Percentiles rank a stretch among this genome's conserved stretches.
Evolutionary conservation across 2,888 invertebrate genomes (phyloP).

Genomic region (Carpatolechia fugitivella): DNA sequence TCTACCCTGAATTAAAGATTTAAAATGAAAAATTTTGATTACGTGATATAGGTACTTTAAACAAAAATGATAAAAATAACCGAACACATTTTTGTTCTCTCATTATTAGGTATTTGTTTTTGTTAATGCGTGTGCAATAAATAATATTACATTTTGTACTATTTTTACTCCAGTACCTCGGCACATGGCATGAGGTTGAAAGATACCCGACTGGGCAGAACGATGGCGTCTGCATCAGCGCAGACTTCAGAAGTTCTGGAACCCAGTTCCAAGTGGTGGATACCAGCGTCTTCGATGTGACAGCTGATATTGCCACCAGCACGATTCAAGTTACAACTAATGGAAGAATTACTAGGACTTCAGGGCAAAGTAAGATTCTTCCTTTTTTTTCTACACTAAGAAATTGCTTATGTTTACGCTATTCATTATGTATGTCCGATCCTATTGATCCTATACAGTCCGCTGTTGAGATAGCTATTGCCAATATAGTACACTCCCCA

Average conservation of each 20-base stretch:
- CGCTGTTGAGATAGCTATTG: no score
- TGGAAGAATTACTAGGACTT: conserved; percentile 45
- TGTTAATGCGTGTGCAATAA: no score
- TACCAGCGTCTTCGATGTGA: conserved; percentile 40
- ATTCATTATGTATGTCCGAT: background rate
- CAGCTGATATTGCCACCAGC: conserved; percentile 35
- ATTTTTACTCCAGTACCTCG: conserved; percentile 42
- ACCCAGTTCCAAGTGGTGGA: conserved; percentile 40
- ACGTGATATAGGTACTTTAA: no score
- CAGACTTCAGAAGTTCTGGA: conserved; percentile 37
- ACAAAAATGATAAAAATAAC: no score
- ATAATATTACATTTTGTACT: conserved; percentile 21
- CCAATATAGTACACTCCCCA: no score
- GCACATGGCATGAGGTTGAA: conserved; percentile 68
- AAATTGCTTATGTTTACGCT: no score
- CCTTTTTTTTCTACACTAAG: no score
- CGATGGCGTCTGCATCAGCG: conserved; percentile 51
- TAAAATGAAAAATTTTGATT: no score
- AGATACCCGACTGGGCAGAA: conserved; percentile 44
- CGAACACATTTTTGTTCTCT: no score
- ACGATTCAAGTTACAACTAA: conserved; percentile 37
- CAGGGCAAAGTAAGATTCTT: background rate
- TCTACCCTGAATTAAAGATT: no score
- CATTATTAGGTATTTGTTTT: no score
- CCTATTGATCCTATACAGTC: no score